Conservation (phyloP, 2,888 invertebrate genomes). For the Caenorhabditis panamensis region DNA sequence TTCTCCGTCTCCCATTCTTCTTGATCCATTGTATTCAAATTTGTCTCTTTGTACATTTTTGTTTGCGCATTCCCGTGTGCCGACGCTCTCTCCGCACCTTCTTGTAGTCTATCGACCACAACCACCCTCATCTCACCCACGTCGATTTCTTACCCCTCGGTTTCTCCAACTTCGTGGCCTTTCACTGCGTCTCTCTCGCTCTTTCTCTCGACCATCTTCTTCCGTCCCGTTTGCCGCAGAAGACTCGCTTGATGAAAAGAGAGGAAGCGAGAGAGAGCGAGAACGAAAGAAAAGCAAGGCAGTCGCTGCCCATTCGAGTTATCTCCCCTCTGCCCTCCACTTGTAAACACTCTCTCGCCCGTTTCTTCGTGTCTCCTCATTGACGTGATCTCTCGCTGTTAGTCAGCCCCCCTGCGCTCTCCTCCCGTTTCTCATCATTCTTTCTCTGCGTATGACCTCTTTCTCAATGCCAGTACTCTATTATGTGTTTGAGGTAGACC, state of each 20-base stretch:
- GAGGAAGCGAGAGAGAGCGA: conserved; percentile 11
- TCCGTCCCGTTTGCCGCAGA: conserved; percentile 7
- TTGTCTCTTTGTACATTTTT: conserved; percentile 3
- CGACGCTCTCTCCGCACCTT: conserved; percentile 31
- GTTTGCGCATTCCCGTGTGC: conserved; percentile 48
- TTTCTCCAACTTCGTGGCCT: conserved; percentile 42
- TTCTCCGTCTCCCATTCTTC: not conserved
- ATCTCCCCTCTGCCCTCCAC: conserved; percentile 55
- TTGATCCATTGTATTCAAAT: conserved; percentile 32
- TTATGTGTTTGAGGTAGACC: conserved; percentile 41
- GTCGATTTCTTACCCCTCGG: conserved; percentile 24
- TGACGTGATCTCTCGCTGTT: conserved; percentile 8
- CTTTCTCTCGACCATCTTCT: conserved; percentile 34
- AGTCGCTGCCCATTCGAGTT: conserved; percentile 34
- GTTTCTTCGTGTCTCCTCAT: conserved; percentile 16
- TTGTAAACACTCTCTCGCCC: conserved; percentile 1
- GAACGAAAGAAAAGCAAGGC: conserved; percentile 7
- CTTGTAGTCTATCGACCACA: conserved; percentile 33
- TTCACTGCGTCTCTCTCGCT: conserved; percentile 42
- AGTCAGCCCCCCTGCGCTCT: conserved; percentile 52
- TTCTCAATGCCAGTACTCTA: conserved; percentile 50
- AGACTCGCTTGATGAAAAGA: conserved; percentile 19
- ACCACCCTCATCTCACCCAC: conserved; percentile 46
- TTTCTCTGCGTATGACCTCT: conserved; percentile 49
- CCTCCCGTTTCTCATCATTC: conserved; percentile 20